These are phyloP conservation scores for Protodeltote pygarga DNA, from an alignment of 2,888 invertebrate species.

Conservation along the genomic window DNA sequence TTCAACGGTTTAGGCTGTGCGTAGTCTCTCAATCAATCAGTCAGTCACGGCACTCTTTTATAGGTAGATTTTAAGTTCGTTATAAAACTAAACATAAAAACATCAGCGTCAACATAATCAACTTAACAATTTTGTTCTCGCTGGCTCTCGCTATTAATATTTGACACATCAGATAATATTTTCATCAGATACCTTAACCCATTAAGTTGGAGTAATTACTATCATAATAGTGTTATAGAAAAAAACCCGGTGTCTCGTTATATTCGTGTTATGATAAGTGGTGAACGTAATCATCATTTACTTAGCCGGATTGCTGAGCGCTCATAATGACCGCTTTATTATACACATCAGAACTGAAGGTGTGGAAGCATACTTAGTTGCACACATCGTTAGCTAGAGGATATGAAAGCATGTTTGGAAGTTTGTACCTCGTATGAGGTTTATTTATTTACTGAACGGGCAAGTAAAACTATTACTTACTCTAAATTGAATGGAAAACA, in stretches of 20 bases:
- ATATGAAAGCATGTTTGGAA: conserved; percentile 4
- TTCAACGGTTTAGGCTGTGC: no score
- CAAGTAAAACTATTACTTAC: not conserved
- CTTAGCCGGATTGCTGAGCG: conserved; percentile 34
- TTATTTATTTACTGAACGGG: not conserved
- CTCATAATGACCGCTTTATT: conserved; percentile 33
- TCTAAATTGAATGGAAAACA: no score
- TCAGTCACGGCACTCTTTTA: no score
- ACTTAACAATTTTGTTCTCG: not conserved
- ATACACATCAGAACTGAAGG: conserved; percentile 25
- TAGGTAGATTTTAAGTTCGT: no score
- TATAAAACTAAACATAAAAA: no score
- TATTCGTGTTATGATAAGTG: conserved; percentile 39
- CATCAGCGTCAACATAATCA: not conserved
- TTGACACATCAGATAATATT: conserved; percentile 15
- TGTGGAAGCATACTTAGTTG: conserved; percentile 19
- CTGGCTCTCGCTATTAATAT: conserved; percentile 5
- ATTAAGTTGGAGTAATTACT: conserved; percentile 17
- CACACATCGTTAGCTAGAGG: conserved; percentile 17
- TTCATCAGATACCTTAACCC: not conserved
- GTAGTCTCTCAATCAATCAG: no score
- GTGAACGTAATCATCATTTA: conserved; percentile 40
- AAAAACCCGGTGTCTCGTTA: conserved; percentile 30
- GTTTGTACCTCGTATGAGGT: no score
- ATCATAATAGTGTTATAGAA: conserved; percentile 20